Percentiles rank a stretch among this genome's conserved stretches.
phyloP scores from a whole-genome alignment of 2,888 invertebrate species.

The Micropterix aruncella region DNA sequence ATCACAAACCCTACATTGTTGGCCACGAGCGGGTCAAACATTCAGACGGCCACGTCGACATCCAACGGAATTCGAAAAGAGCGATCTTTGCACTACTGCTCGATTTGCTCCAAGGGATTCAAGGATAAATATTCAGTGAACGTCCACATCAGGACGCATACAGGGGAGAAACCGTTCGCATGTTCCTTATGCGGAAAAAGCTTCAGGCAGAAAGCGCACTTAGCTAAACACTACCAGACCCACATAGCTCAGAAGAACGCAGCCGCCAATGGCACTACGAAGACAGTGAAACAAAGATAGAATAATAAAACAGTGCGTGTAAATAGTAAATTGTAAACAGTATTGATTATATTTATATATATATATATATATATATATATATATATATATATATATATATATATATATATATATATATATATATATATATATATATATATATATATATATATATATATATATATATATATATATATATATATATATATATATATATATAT shows the following conservation, averaged over 20 bases:
- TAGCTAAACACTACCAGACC: slow-evolving; percentile 88
- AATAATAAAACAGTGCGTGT: no score
- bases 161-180: slow-evolving; percentile 94
- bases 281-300: slow-evolving; percentile 39
- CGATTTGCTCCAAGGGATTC: slow-evolving; percentile 87
- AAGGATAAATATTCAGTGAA: slow-evolving; percentile 96
- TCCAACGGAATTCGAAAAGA: slow-evolving; percentile 71
- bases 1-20: slow-evolving; percentile 24
- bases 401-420: no score
- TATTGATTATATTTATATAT: no score
- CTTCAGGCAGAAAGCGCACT: slow-evolving; percentile 82
- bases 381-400: no score
- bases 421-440: no score
- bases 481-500: no score
- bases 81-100: slow-evolving; percentile 79
- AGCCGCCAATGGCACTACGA: slow-evolving; percentile 42
- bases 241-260: slow-evolving; percentile 77
- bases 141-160: slow-evolving; percentile 94
- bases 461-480: no score
- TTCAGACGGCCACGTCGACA: slow-evolving; percentile 42
- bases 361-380: no score
- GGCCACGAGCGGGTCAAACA: slow-evolving; percentile 17
- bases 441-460: no score
- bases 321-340: no score
- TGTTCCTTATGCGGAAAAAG: slow-evolving; percentile 90